A percentile compares a stretch with the other conserved stretches of the same genome.
Conservation (phyloP, 2,888 invertebrate species). For the Drosophila borborema region DNA sequence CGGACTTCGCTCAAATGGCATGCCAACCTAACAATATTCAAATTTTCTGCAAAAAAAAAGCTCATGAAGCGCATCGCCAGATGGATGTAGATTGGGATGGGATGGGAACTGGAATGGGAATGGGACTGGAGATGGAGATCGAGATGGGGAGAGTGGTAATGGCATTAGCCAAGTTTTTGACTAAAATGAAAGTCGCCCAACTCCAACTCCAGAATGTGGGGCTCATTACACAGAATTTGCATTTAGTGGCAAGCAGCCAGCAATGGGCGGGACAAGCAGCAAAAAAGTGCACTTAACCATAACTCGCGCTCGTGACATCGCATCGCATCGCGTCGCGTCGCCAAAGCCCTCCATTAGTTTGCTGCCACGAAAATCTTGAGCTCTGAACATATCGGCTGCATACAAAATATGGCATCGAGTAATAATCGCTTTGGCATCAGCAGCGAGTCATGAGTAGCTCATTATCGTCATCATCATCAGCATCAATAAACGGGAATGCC, state of each 20-base stretch:
- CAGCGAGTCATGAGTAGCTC: slow-evolving; percentile 31
- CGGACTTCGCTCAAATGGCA: slow-evolving; percentile 25
- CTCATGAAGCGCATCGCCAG: slow-evolving; percentile 80
- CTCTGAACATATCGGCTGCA: slow-evolving; percentile 51
- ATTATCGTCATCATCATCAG: slow-evolving; percentile 51
- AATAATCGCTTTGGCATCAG: slow-evolving; percentile 53
- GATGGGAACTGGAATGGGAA: background rate
- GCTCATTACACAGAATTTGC: slow-evolving; percentile 80
- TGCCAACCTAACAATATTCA: slow-evolving; percentile 62
- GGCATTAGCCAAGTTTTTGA: slow-evolving; percentile 61
- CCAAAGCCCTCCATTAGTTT: slow-evolving; percentile 72
- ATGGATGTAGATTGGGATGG: slow-evolving; percentile 29
- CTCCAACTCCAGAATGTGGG: slow-evolving; percentile 30
- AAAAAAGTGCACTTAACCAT: slow-evolving; percentile 80
- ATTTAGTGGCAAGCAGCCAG: slow-evolving; percentile 59
- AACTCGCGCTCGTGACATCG: slow-evolving; percentile 70
- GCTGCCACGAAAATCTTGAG: slow-evolving; percentile 11
- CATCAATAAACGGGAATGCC: slow-evolving; percentile 45
- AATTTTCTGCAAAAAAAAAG: slow-evolving; percentile 78
- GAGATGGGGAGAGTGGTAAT: slow-evolving; percentile 24
- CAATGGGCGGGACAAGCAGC: slow-evolving; percentile 2
- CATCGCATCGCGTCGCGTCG: background rate
- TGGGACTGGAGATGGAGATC: slow-evolving; percentile 4
- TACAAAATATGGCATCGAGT: slow-evolving; percentile 54
- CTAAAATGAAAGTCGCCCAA: slow-evolving; percentile 41